These are phyloP conservation scores for Morbakka virulenta DNA, from an alignment of 30 jellyfish, hydroid and myxozoan genomes.

Conservation along the genomic window DNA sequence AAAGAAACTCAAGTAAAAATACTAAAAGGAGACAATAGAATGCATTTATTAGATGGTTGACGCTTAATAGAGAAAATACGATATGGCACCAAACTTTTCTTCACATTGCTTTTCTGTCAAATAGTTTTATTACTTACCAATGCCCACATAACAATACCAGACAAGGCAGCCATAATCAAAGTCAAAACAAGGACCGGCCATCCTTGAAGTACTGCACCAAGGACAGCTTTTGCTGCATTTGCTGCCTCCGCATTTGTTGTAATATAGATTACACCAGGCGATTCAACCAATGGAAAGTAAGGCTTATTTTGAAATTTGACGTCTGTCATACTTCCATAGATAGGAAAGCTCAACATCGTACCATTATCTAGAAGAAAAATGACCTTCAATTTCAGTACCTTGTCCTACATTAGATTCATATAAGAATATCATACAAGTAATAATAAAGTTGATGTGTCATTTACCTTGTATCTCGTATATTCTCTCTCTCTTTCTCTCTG, in stretches of 20 bases:
- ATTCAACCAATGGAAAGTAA: constrained; percentile 87
- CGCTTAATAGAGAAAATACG: too few relatives aligned
- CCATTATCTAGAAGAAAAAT: constrained; percentile 42
- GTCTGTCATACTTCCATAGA: constrained; percentile 88
- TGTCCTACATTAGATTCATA: too few relatives aligned
- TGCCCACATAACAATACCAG: constrained; percentile 99
- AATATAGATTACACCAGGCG: constrained; percentile 94
- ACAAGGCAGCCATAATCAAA: constrained; percentile 95
- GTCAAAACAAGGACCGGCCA: constrained; percentile 98
- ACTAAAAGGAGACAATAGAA: too few relatives aligned
- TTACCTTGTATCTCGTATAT: too few relatives aligned
- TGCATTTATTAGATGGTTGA: too few relatives aligned
- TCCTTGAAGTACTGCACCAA: constrained; percentile 94
- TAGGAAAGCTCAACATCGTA: constrained; percentile 75
- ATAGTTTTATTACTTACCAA: too few relatives aligned
- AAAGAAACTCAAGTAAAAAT: too few relatives aligned
- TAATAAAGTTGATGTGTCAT: too few relatives aligned
- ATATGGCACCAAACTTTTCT: too few relatives aligned
- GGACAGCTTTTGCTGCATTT: constrained; percentile 81
- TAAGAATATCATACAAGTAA: too few relatives aligned
- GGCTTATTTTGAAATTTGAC: constrained; percentile 87
- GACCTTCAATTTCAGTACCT: neutral
- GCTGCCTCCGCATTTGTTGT: constrained; percentile 57
- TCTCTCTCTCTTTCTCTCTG: too few relatives aligned
- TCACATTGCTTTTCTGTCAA: too few relatives aligned